These are phyloP conservation scores for Riptortus pedestris DNA, from an alignment of 1,140 invertebrate genomes.

Conservation along the genomic window DNA sequence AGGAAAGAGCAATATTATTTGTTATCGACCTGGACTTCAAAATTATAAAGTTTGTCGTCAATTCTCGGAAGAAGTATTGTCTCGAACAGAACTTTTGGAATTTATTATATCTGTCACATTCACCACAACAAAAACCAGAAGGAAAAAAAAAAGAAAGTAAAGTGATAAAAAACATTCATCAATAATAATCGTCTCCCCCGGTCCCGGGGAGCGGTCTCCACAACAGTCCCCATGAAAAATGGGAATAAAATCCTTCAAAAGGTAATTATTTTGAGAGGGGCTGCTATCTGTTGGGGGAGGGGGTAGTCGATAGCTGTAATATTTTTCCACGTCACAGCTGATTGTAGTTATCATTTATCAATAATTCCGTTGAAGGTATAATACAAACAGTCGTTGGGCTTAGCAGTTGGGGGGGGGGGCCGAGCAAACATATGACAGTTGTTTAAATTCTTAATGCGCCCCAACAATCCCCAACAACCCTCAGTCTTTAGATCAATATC, in stretches of 20 bases:
- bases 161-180: conserved; percentile 17
- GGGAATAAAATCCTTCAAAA: conserved; percentile 16
- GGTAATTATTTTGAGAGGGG: conserved; percentile 14
- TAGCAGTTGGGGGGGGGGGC: not conserved
- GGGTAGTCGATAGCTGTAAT: not conserved
- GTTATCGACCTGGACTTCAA: no score
- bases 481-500: conserved; percentile 3
- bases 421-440: conserved; percentile 9
- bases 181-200: not conserved
- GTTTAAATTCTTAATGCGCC: conserved; percentile 16
- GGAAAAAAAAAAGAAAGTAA: not conserved
- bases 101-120: no score
- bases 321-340: conserved; percentile 16
- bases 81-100: no score
- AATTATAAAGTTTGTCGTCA: no score
- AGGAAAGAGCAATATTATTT: no score
- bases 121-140: no score
- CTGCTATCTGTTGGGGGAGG: not conserved
- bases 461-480: not conserved
- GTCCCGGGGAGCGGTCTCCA: conserved; percentile 3
- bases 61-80: no score
- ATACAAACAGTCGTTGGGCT: conserved; percentile 5
- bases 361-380: conserved; percentile 8
- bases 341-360: conserved; percentile 17
- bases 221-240: not conserved